A percentile compares a stretch with the other conserved stretches of the same genome.
Conservation (phyloP, 2,888 invertebrate genomes). For the Pyralis farinalis region DNA sequence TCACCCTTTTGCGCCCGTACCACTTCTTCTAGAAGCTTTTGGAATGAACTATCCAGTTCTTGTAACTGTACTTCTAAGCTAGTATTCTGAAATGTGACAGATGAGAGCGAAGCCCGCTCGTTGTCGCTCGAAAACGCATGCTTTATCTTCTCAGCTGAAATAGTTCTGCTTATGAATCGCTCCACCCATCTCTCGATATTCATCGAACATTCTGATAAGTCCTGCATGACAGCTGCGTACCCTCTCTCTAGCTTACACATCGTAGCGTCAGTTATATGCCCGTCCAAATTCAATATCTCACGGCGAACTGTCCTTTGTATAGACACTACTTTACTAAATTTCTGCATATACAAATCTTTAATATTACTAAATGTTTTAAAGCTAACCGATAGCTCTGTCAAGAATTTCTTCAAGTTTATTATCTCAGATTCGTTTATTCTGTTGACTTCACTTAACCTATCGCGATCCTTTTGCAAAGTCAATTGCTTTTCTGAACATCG, state of each 20-base stretch:
- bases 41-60: slow-evolving; percentile 63
- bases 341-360: slow-evolving; percentile 61
- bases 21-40: slow-evolving; percentile 57
- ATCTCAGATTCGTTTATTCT: slow-evolving; percentile 67
- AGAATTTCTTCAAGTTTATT: slow-evolving; percentile 60
- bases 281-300: slow-evolving; percentile 58
- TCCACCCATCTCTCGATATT: slow-evolving; percentile 68
- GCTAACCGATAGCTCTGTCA: slow-evolving; percentile 60
- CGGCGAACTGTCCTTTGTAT: slow-evolving; percentile 63
- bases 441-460: slow-evolving; percentile 59
- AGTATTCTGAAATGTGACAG: slow-evolving; percentile 52
- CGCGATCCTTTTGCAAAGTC: slow-evolving; percentile 59
- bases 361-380: slow-evolving; percentile 61
- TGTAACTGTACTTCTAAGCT: slow-evolving; percentile 61
- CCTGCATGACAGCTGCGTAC: slow-evolving; percentile 64
- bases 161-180: slow-evolving; percentile 45
- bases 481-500: slow-evolving; percentile 62
- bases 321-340: slow-evolving; percentile 54
- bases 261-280: slow-evolving; percentile 38
- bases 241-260: slow-evolving; percentile 61
- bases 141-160: slow-evolving; percentile 62
- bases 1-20: slow-evolving; percentile 46
- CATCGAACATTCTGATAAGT: slow-evolving; percentile 58
- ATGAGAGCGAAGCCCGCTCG: slow-evolving; percentile 43
- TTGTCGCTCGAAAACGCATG: slow-evolving; percentile 54